Base-by-base conservation (phyloP, 1,140 invertebrate genomes). In the Thalassaphorura encarpata region DNA sequence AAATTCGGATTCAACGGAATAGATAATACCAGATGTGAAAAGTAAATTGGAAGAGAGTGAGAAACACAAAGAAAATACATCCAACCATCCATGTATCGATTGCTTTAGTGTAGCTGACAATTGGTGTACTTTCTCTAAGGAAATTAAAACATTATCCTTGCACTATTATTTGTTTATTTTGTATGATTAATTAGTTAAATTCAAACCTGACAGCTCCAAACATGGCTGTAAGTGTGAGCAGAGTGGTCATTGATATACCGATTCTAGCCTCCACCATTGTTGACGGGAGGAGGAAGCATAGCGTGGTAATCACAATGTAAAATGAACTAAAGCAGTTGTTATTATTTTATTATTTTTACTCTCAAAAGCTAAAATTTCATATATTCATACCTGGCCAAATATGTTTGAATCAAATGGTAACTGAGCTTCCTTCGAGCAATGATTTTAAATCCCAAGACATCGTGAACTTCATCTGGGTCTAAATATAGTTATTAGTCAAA, bases 41-140 rank as follows among this genome's bases (percentile, higher is more conserved):
- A 1, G 82, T 83, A 70, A 83, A 84, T 69, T 85, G 82, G 46
- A 83, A 69, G 15, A 85, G 69, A 0, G 81, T 80, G 5, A 81
- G 72, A 68, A 84, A 84, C 18, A 84, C 82, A 69, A 85, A 84
- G 36, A 82, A 71, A 3, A 83, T 80, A 69, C 83, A 84, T 11
- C 76, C 79, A 0, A 54, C 52, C 67, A 83, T 75, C 83, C 83
- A 36, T 11, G 23, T 51, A 24, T 59, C 57, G 1, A 59, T 28
- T 16, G 52, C 57, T 40, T 62, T 62, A 0, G 58, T 42, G 28
- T 62, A 62, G 29, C 55, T 58, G 0, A 62, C 60, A 33, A 54
- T 52, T 15, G 60, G 60, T 0, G 60, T 62, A 18, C 52, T 58
- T 43, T 58, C 52, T 27, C 60, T 56, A 28, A 19, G n/a, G 27